Percentiles rank a stretch among this genome's conserved stretches.
Conservation (phyloP, 2,113 vertebrate genomes). For the Oryzias javanicus region DNA sequence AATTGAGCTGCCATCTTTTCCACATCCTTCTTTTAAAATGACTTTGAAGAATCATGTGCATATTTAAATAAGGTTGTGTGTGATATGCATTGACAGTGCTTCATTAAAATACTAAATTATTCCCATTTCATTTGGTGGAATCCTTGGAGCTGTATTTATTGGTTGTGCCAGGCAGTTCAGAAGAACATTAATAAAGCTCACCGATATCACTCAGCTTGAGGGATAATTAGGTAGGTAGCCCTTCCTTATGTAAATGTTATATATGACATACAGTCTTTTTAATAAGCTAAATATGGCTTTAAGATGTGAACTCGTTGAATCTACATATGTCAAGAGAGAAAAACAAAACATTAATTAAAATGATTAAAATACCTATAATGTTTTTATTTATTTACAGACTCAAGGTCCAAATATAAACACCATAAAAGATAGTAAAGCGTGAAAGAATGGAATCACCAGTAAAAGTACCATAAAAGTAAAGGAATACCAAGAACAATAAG, state of each 20-base stretch:
- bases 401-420: no score
- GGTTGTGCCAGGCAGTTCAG: conserved; percentile 64
- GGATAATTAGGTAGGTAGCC: conserved; percentile 68
- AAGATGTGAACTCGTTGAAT: conserved; percentile 55
- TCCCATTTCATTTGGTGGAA: conserved; percentile 63
- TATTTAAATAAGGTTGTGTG: conserved; percentile 59
- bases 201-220: conserved; percentile 64
- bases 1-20: conserved; percentile 55
- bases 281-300: conserved; percentile 74
- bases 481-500: no score
- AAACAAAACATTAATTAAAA: background rate
- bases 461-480: no score
- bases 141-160: conserved; percentile 68
- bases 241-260: conserved; percentile 58
- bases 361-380: background rate
- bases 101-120: conserved; percentile 75
- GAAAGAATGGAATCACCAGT: no score
- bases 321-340: conserved; percentile 63
- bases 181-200: conserved; percentile 71
- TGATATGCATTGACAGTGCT: conserved; percentile 50
- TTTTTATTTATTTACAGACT: no score
- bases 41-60: conserved; percentile 58
- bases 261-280: conserved; percentile 74
- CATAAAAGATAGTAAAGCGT: no score
- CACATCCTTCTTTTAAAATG: conserved; percentile 54